A percentile compares a stretch with the other conserved stretches of the same genome.
phyloP scores from a whole-genome alignment of 2,888 invertebrate genomes.

The Drosophila atroscutellata region DNA sequence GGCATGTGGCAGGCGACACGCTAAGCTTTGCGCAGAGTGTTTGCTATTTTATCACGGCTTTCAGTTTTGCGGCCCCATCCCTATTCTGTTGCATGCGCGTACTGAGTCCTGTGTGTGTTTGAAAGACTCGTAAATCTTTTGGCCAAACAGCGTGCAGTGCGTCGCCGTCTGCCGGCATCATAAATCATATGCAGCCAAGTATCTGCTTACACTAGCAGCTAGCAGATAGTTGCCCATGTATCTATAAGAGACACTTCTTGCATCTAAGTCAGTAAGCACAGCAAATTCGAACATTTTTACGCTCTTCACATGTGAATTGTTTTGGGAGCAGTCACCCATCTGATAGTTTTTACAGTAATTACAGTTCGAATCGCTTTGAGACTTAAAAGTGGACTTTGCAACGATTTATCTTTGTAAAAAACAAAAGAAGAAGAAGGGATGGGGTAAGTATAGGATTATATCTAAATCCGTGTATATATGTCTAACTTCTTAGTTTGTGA shows the following conservation, averaged over 20 bases:
- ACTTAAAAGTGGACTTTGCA: background rate
- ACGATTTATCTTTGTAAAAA: background rate
- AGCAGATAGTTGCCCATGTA: conserved; percentile 26
- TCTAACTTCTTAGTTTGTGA: background rate
- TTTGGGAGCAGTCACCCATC: conserved; percentile 21
- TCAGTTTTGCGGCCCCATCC: conserved; percentile 20
- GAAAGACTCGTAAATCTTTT: conserved; percentile 72
- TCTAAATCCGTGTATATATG: background rate
- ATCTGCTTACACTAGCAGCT: conserved; percentile 33
- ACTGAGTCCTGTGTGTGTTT: conserved; percentile 43
- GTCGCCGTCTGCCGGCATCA: conserved; percentile 63
- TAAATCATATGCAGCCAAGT: conserved; percentile 76
- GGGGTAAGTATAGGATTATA: background rate
- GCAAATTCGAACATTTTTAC: conserved; percentile 54
- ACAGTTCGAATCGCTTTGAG: conserved; percentile 5
- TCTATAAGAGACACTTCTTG: conserved; percentile 39
- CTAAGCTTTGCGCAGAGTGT: conserved; percentile 55
- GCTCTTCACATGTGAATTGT: conserved; percentile 56
- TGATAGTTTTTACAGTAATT: conserved; percentile 34
- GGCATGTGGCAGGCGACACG: conserved; percentile 46
- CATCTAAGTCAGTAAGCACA: conserved; percentile 33
- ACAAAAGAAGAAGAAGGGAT: too few relatives aligned
- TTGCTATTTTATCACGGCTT: conserved; percentile 55
- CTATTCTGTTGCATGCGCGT: conserved; percentile 33
- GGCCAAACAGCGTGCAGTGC: conserved; percentile 46